Conservation (phyloP, 2,888 invertebrate species). For the Abrostola tripartita region DNA sequence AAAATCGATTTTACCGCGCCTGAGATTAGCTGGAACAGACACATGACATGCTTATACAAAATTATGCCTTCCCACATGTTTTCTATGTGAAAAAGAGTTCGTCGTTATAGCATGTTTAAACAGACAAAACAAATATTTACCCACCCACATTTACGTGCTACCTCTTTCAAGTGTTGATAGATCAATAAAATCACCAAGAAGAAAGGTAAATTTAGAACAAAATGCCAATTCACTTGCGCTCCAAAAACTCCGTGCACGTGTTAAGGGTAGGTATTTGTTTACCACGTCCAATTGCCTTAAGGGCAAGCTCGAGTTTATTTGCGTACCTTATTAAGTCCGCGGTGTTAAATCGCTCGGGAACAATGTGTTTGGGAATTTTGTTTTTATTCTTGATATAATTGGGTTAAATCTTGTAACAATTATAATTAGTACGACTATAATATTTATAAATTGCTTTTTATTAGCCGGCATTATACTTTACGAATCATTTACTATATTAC, state of each 20-base stretch:
- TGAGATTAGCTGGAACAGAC: too few relatives aligned
- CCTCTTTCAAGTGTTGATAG: constrained; percentile 18
- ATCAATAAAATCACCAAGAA: constrained; percentile 27
- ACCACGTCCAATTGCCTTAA: constrained; percentile 26
- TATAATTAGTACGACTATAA: too few relatives aligned
- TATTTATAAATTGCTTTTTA: too few relatives aligned
- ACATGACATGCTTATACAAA: too few relatives aligned
- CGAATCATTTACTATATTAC: too few relatives aligned
- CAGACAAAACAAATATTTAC: background rate
- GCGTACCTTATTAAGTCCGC: constrained; percentile 19
- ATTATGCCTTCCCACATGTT: too few relatives aligned
- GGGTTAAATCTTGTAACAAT: too few relatives aligned
- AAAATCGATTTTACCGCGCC: too few relatives aligned
- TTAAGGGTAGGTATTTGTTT: constrained; percentile 40
- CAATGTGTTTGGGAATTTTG: background rate
- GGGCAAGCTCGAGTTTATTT: constrained; percentile 27
- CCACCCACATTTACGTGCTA: background rate
- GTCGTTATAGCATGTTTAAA: background rate
- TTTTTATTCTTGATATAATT: too few relatives aligned
- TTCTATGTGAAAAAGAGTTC: too few relatives aligned
- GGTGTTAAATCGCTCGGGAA: constrained; percentile 12
- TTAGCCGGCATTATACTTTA: too few relatives aligned
- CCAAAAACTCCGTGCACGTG: constrained; percentile 46
- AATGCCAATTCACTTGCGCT: constrained; percentile 47
- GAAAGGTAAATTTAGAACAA: constrained; percentile 20